These are phyloP conservation scores for Camptogramma bilineatum DNA, from an alignment of 2,888 invertebrate species.

Conservation along the genomic window DNA sequence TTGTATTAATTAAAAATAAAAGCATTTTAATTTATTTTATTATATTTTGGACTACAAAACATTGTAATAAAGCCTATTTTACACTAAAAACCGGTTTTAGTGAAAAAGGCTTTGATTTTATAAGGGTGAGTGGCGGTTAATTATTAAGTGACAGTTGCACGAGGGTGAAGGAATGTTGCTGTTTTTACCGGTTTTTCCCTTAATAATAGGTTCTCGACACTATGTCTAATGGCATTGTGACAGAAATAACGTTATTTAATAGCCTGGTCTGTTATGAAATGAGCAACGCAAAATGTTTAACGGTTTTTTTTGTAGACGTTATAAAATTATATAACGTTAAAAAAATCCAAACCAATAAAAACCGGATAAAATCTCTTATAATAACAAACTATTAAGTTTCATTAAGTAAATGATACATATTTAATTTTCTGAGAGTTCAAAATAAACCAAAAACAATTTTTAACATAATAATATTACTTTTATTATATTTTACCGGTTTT, in stretches of 20 bases:
- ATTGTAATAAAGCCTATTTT: neutral
- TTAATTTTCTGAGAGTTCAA: too few species aligned
- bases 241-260: neutral
- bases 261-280: neutral
- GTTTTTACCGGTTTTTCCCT: conserved; percentile 8
- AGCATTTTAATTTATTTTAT: too few species aligned
- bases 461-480: too few species aligned
- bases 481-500: too few species aligned
- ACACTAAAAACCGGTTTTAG: neutral
- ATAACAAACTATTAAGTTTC: too few species aligned
- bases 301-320: neutral
- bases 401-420: too few species aligned
- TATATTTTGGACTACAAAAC: too few species aligned
- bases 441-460: too few species aligned
- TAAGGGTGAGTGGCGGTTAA: conserved; percentile 16
- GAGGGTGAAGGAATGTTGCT: neutral
- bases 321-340: too few species aligned
- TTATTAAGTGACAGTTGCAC: conserved; percentile 24
- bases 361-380: too few species aligned
- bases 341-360: too few species aligned
- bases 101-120: conserved; percentile 10
- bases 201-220: conserved; percentile 13
- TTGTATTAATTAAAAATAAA: too few species aligned
- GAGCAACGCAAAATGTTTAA: neutral
- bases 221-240: conserved; percentile 6